These are phyloP conservation scores for Atethmia centrago DNA, from an alignment of 2,888 invertebrate genomes.

Conservation along the genomic window DNA sequence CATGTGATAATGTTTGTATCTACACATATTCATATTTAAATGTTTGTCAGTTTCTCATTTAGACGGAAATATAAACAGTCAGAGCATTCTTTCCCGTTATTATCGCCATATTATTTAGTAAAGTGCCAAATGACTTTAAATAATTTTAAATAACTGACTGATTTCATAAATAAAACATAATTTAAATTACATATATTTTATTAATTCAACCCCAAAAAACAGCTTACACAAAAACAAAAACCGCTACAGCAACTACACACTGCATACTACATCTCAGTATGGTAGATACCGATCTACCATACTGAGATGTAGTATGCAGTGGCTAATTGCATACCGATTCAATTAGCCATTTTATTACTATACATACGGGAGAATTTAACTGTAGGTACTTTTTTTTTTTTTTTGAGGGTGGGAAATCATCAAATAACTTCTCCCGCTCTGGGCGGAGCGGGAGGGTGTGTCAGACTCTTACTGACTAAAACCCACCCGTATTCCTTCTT, in stretches of 20 bases:
- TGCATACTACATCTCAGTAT: neutral
- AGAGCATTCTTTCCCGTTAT: slow-evolving; percentile 70
- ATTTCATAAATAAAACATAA: slow-evolving; percentile 79
- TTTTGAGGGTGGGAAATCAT: too few relatives aligned
- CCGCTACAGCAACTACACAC: too few relatives aligned
- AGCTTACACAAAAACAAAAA: too few relatives aligned
- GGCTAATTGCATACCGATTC: too few relatives aligned
- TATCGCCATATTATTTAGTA: slow-evolving; percentile 87
- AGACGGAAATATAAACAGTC: slow-evolving; percentile 50
- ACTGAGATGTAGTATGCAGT: too few relatives aligned
- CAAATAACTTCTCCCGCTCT: too few relatives aligned
- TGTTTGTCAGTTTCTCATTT: slow-evolving; percentile 45
- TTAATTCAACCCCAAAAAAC: slow-evolving; percentile 5
- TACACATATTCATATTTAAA: slow-evolving; percentile 45
- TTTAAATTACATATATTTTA: slow-evolving; percentile 62
- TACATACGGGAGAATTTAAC: neutral
- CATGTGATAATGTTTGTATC: slow-evolving; percentile 63
- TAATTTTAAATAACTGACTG: slow-evolving; percentile 88
- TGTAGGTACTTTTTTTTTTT: too few relatives aligned
- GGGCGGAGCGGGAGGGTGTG: too few relatives aligned
- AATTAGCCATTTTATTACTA: neutral
- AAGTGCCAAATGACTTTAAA: slow-evolving; percentile 89
- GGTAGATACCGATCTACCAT: too few relatives aligned
- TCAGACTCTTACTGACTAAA: too few relatives aligned
- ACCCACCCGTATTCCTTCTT: too few relatives aligned